Evolutionary conservation across 2,113 vertebrate genomes (phyloP), one percentile per base, ranked within the genome.

Genomic region (Callopanchax toddi): DNA sequence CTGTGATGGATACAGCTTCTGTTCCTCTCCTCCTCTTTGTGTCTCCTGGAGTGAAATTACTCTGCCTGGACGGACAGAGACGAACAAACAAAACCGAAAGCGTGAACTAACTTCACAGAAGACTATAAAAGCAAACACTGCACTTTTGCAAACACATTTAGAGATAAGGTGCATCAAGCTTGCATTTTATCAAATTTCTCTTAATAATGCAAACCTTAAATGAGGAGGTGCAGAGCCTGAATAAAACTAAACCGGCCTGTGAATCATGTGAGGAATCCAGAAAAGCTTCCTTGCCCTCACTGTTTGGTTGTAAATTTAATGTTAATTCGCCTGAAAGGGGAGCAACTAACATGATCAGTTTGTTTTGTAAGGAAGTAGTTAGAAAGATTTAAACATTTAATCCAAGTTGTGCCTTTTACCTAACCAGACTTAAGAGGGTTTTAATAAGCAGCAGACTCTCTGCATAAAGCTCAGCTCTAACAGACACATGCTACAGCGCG

Each of bases 231-330:
- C 46, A 21, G 69, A 29, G 55, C 63, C 78, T 71, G 74, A 89
- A 76, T 83, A 80, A 90, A 87, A 91, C 89, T 71, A 89, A 78
- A 76, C 85, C 78, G 88, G 81, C 82, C 26, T 60, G 75, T 74
- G 82, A 73, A 78, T 85, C 84, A 78, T 75, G 74, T 81, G 82
- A 86, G 67, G 42, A 66, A 79, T 74, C 60, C 79, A 67, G 78
- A 78, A 85, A 71, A 58, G 26, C 57, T 32, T 68, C 60, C 70
- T 78, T 81, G 86, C 82, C 58, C 79, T 67, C 79, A 87, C 83
- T 87, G 70, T 5, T 32, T 32, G 4, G 80, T 89, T 89, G 87
- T 89, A 87, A 87, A 87, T 84, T 86, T 90, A 84, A 86, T 89
- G 88, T 89, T 88, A 91, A 89, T 81, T 79, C 54, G 55, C 48